Conservation (phyloP, 53 echinoderm and acorn worm species). For the Crossaster papposus region DNA sequence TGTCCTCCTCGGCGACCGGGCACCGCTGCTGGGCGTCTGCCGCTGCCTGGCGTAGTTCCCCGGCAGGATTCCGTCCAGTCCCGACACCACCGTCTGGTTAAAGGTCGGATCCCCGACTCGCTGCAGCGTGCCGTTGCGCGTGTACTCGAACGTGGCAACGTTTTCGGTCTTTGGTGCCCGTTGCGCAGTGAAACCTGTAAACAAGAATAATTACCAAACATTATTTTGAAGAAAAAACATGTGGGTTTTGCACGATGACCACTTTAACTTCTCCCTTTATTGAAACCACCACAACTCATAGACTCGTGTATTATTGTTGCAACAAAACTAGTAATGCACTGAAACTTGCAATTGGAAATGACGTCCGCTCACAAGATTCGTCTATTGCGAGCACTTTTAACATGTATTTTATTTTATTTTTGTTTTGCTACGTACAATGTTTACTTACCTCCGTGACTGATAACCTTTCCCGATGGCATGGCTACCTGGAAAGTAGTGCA, state of each 20-base stretch:
- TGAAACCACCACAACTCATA: too few relatives aligned
- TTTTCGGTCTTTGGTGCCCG: conserved; percentile 78
- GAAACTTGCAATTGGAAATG: too few relatives aligned
- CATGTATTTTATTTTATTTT: too few relatives aligned
- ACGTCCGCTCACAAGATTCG: too few relatives aligned
- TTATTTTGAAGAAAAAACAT: too few relatives aligned
- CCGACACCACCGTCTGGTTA: conserved; percentile 63
- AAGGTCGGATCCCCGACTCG: conserved; percentile 77
- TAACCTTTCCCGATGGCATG: conserved; percentile 84
- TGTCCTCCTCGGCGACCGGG: conserved; percentile 64
- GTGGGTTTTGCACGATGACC: too few relatives aligned
- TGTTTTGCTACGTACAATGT: not conserved
- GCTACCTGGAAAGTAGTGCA: conserved; percentile 91
- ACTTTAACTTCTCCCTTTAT: not conserved
- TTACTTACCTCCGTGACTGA: conserved; percentile 83
- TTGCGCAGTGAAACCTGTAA: conserved; percentile 67
- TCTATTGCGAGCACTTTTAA: too few relatives aligned
- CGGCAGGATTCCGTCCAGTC: conserved; percentile 78
- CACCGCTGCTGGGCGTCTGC: conserved; percentile 54
- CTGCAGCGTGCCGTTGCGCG: conserved; percentile 78
- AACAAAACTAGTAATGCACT: too few relatives aligned
- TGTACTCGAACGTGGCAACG: conserved; percentile 89
- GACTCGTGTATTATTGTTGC: too few relatives aligned
- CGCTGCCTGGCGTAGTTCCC: conserved; percentile 71
- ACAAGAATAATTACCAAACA: not conserved